A percentile compares a stretch with the other conserved stretches of the same genome.
Evolutionary conservation across 2,113 vertebrate species (phyloP).

Genomic region (Formicarius rufipectus): DNA sequence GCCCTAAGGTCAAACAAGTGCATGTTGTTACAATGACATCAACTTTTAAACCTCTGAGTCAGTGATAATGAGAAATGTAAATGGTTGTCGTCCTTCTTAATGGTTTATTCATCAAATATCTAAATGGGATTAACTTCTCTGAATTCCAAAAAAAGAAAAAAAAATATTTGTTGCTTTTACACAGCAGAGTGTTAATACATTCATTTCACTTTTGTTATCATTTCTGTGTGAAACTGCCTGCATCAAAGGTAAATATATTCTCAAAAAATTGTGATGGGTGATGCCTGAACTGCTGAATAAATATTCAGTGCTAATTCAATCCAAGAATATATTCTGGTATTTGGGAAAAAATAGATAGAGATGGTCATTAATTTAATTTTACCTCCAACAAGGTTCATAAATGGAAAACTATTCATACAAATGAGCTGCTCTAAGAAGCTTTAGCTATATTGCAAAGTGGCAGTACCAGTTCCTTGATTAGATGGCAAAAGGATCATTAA

Average conservation of each 20-base stretch:
- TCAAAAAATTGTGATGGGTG: not conserved
- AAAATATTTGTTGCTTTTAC: not conserved
- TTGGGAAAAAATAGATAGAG: not conserved
- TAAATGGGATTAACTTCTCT: not conserved
- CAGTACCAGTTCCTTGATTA: not conserved
- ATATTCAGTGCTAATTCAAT: not conserved
- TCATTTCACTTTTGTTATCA: not conserved
- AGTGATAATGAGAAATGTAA: not conserved
- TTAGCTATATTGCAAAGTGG: not conserved
- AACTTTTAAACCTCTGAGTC: not conserved
- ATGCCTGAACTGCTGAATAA: not conserved
- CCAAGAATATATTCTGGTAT: not conserved
- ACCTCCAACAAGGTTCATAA: not conserved
- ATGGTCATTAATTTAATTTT: not conserved
- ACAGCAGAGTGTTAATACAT: not conserved
- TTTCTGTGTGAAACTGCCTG: not conserved
- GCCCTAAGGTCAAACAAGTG: not conserved
- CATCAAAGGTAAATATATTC: not conserved
- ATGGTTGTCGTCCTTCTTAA: not conserved
- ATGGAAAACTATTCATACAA: not conserved
- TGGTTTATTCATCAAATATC: not conserved
- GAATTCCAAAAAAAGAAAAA: not conserved
- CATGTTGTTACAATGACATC: not conserved
- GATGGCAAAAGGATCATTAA: not conserved
- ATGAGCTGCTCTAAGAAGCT: not conserved